Base-by-base conservation (phyloP, 2,888 invertebrate species). In the Plagiodera versicolora region DNA sequence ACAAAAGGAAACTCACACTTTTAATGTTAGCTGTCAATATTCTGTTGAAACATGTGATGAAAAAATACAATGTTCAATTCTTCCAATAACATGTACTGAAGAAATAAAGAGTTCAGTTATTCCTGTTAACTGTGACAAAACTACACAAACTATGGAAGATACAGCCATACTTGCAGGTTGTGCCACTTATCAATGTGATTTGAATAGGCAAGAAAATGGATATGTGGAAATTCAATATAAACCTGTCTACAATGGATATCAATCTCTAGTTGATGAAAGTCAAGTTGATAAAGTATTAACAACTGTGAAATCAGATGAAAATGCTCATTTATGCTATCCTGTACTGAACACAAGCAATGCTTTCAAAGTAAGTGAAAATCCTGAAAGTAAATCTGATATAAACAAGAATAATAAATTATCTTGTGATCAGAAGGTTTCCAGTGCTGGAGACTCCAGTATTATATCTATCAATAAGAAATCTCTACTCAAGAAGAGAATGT, bases 61-160 rank as follows among this genome's bases (percentile, higher is more conserved):
- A 44, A 44, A 44, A 24, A 53, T 24, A 44, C 53, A 53, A 16
- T 53, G 53, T 28, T 45, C 19, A 16, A 32, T 53, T 17, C 44
- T 14, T 10, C 18, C 51, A 32, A 44, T 44, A 17, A 44, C 53
- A 44, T 20, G n/a, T 14, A 39, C 44, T 44, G 10, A 53, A 44
- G 19, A 44, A 24, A 53, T 24, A 53, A 44, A 53, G 24, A 44
- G 53, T 28, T 45, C 19, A 16, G 18, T 53, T 17, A 19, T 14
- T 5, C 16, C 53, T 5, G 53, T 39, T 39, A 9, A 3, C 14
- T 19, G 8, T 52, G 11, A 35, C 19, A 35, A 52, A 52, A 19
- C 20, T n/a, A 8, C 35, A 14, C 18, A 14, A 17, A 52, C 19
- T 11, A 20, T 8, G n/a, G 16, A 52, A 39, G 19, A 19, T 24